Evolutionary conservation across 2,797 vertebrate genomes (phyloP), one percentile per base, ranked within the genome.

Genomic region (Phoxinus dragarum): DNA sequence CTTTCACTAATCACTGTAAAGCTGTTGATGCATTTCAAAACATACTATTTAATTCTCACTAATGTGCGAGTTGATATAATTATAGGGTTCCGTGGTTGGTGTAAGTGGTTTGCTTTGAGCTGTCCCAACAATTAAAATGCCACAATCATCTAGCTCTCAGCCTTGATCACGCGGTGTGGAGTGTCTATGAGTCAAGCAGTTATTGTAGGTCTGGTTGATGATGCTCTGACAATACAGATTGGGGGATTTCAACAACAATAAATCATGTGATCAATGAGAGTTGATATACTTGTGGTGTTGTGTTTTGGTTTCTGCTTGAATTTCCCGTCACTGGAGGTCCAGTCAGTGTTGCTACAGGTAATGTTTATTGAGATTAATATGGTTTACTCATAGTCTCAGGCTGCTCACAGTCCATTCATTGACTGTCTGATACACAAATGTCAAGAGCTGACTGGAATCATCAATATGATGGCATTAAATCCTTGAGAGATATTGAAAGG

Each of bases 21-120:
- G 75, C 84, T 77, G 49, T 27, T 80, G 83, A 79, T 69, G 75
- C 42, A 79, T 85, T 72, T 73, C 77, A 49, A 85, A 73, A 80
- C 77, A 85, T 47, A 66, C 54, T 3, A 47, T 80, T 59, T 80
- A 80, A 52, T 85, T 80, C 54, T 74, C 76, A 40, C 67, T 64
- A 72, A 73, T 85, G 54, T 66, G 77, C 14, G 68, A 85, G 54
- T 40, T 31, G 54, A 52, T 67, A 11, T 80, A 85, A 85, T 85
- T 80, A 74, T 34, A 74, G 68, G 16, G 34, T 66, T 64, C 73
- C 66, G 16, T 64, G 74, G 21, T 66, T 85, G 76, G 76, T 66
- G 56, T 80, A 74, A 80, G 68, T 85, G 54, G 42, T 52, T 54
- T 73, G 76, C 68, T 66, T 80, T 85, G 77, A 74, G 77, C 75